Evolutionary conservation across 2,888 invertebrate species (phyloP).

Genomic region (Synanthedon andrenaeformis): DNA sequence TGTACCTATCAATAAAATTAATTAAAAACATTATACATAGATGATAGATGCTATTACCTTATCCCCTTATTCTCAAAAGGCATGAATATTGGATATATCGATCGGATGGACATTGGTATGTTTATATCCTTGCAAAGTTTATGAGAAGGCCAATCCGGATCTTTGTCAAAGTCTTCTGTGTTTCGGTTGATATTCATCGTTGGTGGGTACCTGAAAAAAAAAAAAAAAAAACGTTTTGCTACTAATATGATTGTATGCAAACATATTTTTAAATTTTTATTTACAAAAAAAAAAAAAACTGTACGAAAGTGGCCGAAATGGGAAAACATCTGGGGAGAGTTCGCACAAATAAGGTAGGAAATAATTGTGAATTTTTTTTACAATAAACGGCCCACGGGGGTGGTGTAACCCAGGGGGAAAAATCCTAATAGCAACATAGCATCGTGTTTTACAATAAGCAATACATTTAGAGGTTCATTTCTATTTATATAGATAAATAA

Average conservation of each 20-base stretch:
- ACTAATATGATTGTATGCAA: too few relatives aligned
- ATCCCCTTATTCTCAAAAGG: conserved; percentile 84
- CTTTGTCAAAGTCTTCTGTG: conserved; percentile 62
- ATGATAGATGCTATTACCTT: conserved; percentile 57
- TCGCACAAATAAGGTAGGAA: too few relatives aligned
- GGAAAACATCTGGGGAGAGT: too few relatives aligned
- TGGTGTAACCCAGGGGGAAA: too few relatives aligned
- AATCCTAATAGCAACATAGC: too few relatives aligned
- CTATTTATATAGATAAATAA: too few relatives aligned
- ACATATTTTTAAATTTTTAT: not conserved
- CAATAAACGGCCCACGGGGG: too few relatives aligned
- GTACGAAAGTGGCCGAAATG: too few relatives aligned
- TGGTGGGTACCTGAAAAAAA: conserved; percentile 49
- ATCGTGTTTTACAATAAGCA: too few relatives aligned
- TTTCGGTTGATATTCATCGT: conserved; percentile 58
- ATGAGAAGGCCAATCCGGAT: conserved; percentile 65
- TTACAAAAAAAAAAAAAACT: too few relatives aligned
- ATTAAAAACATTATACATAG: not conserved
- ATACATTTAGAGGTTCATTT: too few relatives aligned
- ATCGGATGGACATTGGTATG: conserved; percentile 50
- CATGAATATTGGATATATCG: conserved; percentile 76
- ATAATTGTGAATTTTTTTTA: too few relatives aligned
- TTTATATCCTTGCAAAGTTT: conserved; percentile 55
- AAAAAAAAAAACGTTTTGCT: conserved; percentile 3
- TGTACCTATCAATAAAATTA: not conserved